Percentiles rank a stretch among this genome's conserved stretches.
Evolutionary conservation across 2,797 vertebrate genomes (phyloP).

Genomic region (Neomorphus geoffroyi): DNA sequence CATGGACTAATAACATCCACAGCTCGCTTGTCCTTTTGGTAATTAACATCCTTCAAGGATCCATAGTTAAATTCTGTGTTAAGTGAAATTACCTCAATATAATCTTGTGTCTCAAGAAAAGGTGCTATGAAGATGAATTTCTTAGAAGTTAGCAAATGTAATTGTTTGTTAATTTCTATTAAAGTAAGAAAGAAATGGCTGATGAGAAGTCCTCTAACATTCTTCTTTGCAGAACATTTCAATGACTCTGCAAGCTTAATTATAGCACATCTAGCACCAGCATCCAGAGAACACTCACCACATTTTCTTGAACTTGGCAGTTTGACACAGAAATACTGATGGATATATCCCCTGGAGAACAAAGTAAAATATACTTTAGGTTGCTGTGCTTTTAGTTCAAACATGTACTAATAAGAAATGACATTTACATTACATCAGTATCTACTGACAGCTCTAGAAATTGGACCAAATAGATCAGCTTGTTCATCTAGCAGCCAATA

Average conservation of each 20-base stretch:
- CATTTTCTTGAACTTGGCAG: slow-evolving; percentile 95
- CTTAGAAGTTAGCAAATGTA: neutral
- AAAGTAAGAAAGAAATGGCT: slow-evolving; percentile 18
- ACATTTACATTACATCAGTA: slow-evolving; percentile 42
- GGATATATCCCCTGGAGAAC: slow-evolving; percentile 88
- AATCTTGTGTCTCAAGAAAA: neutral
- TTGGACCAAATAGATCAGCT: slow-evolving; percentile 10
- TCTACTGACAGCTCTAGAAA: slow-evolving; percentile 39
- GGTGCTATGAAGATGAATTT: neutral
- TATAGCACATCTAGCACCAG: slow-evolving; percentile 11
- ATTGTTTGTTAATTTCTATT: slow-evolving; percentile 15
- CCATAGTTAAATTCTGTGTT: neutral
- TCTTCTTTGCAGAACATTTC: slow-evolving; percentile 41
- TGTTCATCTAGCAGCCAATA: neutral
- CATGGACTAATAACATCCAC: neutral
- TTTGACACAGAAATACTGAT: slow-evolving; percentile 97
- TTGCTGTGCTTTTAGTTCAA: slow-evolving; percentile 37
- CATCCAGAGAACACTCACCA: slow-evolving; percentile 82
- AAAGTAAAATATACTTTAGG: slow-evolving; percentile 50
- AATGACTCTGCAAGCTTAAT: slow-evolving; percentile 13
- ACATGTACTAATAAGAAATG: slow-evolving; percentile 44
- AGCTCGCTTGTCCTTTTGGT: neutral
- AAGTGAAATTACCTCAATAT: neutral
- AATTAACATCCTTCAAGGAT: neutral
- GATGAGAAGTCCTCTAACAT: neutral